These are phyloP conservation scores for Ictalurus punctatus DNA, from an alignment of 2,113 vertebrate genomes.

Conservation along the genomic window DNA sequence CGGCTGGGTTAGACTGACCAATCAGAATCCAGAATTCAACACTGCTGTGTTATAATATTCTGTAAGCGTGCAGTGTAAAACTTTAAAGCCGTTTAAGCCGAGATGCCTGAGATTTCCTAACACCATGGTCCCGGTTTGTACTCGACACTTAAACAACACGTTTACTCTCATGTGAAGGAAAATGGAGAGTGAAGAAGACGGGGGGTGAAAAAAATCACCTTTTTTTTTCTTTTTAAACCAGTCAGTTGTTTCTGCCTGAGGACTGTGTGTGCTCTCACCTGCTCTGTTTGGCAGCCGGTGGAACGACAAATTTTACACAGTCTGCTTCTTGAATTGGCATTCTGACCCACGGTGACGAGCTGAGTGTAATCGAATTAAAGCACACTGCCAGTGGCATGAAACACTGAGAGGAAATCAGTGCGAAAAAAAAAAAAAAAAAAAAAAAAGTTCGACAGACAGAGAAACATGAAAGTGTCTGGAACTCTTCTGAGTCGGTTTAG, in stretches of 20 bases:
- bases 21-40: background rate
- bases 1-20: background rate
- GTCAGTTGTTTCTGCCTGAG: constrained; percentile 56
- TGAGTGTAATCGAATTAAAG: constrained; percentile 72
- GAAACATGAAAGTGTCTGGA: constrained; percentile 68
- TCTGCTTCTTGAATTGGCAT: constrained; percentile 72
- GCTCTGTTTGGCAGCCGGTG: constrained; percentile 64
- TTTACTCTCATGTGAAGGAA: background rate
- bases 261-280: constrained; percentile 68
- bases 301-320: constrained; percentile 72
- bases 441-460: constrained; percentile 66
- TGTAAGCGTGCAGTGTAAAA: background rate
- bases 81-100: background rate
- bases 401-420: constrained; percentile 57
- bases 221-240: background rate
- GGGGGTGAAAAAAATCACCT: too few species aligned
- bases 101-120: background rate
- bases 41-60: background rate
- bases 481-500: constrained; percentile 48
- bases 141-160: background rate
- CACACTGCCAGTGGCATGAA: constrained; percentile 66
- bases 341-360: constrained; percentile 65
- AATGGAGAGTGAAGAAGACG: background rate
- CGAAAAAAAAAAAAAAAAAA: constrained; percentile 10
- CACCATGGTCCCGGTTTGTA: background rate